These are phyloP conservation scores for Pogoniulus pusillus DNA, from an alignment of 2,797 vertebrate genomes.

Conservation along the genomic window DNA sequence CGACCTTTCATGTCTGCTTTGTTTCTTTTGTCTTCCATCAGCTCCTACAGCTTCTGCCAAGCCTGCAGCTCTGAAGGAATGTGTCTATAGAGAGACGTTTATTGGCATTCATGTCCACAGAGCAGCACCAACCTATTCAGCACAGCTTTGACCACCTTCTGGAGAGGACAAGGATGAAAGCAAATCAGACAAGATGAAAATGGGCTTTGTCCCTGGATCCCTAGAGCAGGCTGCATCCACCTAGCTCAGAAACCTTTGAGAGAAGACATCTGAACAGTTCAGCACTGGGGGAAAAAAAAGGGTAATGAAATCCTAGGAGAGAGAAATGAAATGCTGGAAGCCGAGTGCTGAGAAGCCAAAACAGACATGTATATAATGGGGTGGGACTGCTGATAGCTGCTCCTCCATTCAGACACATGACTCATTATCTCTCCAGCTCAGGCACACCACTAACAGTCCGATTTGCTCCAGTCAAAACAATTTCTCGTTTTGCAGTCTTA, in stretches of 20 bases:
- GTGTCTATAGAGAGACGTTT: neutral
- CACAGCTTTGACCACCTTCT: neutral
- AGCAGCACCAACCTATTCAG: conserved; percentile 1
- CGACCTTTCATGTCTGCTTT: neutral
- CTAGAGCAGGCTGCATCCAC: neutral
- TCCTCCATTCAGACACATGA: conserved; percentile 57
- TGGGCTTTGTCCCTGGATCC: conserved; percentile 28
- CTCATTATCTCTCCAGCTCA: conserved; percentile 53
- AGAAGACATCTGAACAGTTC: neutral
- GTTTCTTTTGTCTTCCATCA: neutral
- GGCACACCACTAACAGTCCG: conserved; percentile 38
- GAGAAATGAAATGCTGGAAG: conserved; percentile 56
- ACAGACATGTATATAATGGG: conserved; percentile 65
- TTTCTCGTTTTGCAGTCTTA: neutral
- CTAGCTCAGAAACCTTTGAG: neutral
- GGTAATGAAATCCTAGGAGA: conserved; percentile 43
- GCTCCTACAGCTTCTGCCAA: conserved; percentile 36
- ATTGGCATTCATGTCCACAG: conserved; percentile 38
- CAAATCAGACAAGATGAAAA: conserved; percentile 7
- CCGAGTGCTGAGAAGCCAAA: conserved; percentile 36
- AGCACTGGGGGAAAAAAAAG: neutral
- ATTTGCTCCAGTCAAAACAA: conserved; percentile 42
- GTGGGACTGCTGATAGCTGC: conserved; percentile 42
- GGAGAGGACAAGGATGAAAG: conserved; percentile 16
- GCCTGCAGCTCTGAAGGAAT: conserved; percentile 29